These are phyloP conservation scores for Formica selysi DNA, from an alignment of 1,140 invertebrate species.

Conservation along the genomic window DNA sequence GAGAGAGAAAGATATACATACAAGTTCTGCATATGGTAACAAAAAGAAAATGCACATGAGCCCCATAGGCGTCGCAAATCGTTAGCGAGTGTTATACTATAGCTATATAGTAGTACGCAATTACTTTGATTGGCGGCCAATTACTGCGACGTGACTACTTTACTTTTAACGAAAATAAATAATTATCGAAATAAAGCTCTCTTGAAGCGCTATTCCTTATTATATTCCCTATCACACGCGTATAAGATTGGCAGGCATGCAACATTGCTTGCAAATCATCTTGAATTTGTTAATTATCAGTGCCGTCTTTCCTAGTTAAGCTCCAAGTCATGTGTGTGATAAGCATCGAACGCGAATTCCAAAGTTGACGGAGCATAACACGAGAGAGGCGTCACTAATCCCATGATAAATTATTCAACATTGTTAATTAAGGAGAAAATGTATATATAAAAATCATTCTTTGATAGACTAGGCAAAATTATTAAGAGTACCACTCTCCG, in stretches of 20 bases:
- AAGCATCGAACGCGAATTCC: conserved; percentile 40
- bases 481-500: neutral
- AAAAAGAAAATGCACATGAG: conserved; percentile 26
- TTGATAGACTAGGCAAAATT: neutral
- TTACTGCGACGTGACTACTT: conserved; percentile 40
- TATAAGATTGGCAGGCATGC: conserved; percentile 27
- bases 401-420: conserved; percentile 21
- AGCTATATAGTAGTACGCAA: conserved; percentile 13
- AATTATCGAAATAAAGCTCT: conserved; percentile 38
- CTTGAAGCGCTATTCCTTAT: conserved; percentile 33
- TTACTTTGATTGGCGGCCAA: conserved; percentile 59
- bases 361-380: conserved; percentile 30
- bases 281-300: conserved; percentile 50
- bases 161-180: conserved; percentile 59
- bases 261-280: conserved; percentile 21
- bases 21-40: conserved; percentile 30
- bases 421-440: conserved; percentile 15
- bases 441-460: neutral
- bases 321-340: neutral
- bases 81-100: conserved; percentile 4
- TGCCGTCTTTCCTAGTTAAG: conserved; percentile 24
- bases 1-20: neutral
- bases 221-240: neutral
- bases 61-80: conserved; percentile 23
- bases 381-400: neutral